Percentiles rank a stretch among this genome's conserved stretches.
Evolutionary conservation across 2,888 invertebrate genomes (phyloP).

Genomic region (Megalurothrips usitatus): DNA sequence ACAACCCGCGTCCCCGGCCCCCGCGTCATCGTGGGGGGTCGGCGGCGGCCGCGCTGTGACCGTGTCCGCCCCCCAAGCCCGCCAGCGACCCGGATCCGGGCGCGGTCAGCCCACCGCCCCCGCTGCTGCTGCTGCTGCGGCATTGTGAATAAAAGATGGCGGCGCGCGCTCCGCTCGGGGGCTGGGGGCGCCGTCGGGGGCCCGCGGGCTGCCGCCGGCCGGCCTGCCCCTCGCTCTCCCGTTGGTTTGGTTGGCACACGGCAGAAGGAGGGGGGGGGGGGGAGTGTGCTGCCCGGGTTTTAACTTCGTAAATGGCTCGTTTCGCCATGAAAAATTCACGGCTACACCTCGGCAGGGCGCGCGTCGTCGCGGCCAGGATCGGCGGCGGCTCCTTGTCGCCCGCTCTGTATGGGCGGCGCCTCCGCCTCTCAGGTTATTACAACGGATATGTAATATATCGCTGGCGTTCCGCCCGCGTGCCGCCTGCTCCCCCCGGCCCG

Average conservation of each 20-base stretch:
- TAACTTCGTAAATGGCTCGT: conserved; percentile 26
- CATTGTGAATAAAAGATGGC: conserved; percentile 7
- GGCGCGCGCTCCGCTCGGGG: neutral
- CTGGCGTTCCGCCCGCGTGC: neutral
- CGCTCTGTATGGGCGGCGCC: too few relatives aligned
- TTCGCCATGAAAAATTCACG: conserved; percentile 23
- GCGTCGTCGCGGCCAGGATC: too few relatives aligned
- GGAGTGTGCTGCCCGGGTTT: neutral
- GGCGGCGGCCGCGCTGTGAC: neutral
- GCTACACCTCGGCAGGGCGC: neutral
- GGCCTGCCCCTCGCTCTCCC: too few relatives aligned
- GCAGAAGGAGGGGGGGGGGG: neutral
- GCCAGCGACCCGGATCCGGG: neutral
- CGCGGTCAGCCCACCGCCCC: neutral
- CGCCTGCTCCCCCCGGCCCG: too few relatives aligned
- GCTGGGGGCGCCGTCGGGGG: neutral
- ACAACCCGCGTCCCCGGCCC: neutral
- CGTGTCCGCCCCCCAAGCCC: neutral
- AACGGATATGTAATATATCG: too few relatives aligned
- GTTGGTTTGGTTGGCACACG: neutral
- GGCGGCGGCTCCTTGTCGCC: too few relatives aligned
- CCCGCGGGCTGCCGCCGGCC: too few relatives aligned
- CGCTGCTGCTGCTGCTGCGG: neutral
- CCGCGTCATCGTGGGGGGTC: neutral
- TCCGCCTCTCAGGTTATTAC: too few relatives aligned